These are phyloP conservation scores for Eristalinus aeneus DNA, from an alignment of 2,888 invertebrate genomes.

Conservation along the genomic window DNA sequence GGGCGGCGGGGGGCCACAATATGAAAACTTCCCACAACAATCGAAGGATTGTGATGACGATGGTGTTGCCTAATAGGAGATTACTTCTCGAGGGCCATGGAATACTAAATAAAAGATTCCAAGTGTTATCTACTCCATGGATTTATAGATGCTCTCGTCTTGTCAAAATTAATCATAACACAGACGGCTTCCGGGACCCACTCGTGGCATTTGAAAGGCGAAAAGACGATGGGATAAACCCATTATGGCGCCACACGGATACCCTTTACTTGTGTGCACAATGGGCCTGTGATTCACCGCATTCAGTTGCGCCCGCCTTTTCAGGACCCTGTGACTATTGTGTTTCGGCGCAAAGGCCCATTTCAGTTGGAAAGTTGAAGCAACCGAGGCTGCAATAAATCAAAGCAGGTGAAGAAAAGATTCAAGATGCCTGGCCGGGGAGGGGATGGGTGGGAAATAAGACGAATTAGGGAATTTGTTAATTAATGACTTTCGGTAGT, in stretches of 20 bases:
- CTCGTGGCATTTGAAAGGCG: neutral
- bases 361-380: conserved; percentile 8
- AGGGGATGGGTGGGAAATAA: neutral
- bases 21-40: neutral
- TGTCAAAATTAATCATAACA: conserved; percentile 43
- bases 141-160: conserved; percentile 44
- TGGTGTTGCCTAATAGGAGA: conserved; percentile 29
- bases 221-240: conserved; percentile 19
- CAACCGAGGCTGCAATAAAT: conserved; percentile 35
- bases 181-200: neutral
- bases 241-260: conserved; percentile 9
- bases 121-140: conserved; percentile 40
- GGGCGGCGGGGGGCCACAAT: neutral
- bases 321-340: neutral
- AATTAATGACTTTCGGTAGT: conserved; percentile 39
- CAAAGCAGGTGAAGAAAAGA: conserved; percentile 44
- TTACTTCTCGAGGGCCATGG: conserved; percentile 29
- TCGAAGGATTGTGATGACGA: conserved; percentile 22
- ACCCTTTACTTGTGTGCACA: conserved; percentile 15
- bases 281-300: conserved; percentile 24
- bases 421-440: too few relatives aligned
- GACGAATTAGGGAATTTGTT: conserved; percentile 39
- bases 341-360: neutral
- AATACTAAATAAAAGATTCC: conserved; percentile 53
- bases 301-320: neutral